phyloP scores from a whole-genome alignment of 2,797 vertebrate genomes.

The Anguilla megastoma region DNA sequence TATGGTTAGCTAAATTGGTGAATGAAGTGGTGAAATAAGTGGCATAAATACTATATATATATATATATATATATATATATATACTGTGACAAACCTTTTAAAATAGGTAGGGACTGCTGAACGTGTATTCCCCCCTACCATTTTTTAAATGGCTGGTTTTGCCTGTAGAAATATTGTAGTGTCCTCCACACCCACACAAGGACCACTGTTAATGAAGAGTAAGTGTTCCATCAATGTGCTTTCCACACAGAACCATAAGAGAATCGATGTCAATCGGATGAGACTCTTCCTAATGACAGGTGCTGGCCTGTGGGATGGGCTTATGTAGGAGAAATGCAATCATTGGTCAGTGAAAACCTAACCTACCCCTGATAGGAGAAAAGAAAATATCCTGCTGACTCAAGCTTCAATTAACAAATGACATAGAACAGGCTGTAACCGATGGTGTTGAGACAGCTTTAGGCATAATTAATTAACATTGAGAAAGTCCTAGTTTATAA shows the following conservation, averaged over 20 bases:
- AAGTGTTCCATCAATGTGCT: neutral
- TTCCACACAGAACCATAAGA: neutral
- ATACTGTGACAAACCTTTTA: too few species aligned
- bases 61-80: too few species aligned
- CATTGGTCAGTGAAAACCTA: neutral
- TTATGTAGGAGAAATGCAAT: neutral
- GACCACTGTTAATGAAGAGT: neutral
- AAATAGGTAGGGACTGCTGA: neutral
- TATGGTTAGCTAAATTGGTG: neutral
- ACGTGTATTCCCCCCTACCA: neutral
- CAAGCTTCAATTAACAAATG: neutral
- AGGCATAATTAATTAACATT: neutral
- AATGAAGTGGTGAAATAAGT: neutral
- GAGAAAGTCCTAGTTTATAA: neutral
- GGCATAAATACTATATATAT: too few species aligned
- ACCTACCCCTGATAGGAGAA: neutral
- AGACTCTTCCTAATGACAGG: neutral
- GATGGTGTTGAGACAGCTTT: neutral
- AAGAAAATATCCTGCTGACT: neutral
- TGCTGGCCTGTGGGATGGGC: neutral
- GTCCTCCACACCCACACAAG: neutral
- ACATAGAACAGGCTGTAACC: neutral
- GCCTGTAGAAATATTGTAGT: neutral
- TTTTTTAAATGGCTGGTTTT: neutral
- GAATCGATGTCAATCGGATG: neutral